Percentiles rank a stretch among this genome's conserved stretches.
Conservation (phyloP, 2,113 vertebrate species). For the Paracyprichromis sp. region DNA sequence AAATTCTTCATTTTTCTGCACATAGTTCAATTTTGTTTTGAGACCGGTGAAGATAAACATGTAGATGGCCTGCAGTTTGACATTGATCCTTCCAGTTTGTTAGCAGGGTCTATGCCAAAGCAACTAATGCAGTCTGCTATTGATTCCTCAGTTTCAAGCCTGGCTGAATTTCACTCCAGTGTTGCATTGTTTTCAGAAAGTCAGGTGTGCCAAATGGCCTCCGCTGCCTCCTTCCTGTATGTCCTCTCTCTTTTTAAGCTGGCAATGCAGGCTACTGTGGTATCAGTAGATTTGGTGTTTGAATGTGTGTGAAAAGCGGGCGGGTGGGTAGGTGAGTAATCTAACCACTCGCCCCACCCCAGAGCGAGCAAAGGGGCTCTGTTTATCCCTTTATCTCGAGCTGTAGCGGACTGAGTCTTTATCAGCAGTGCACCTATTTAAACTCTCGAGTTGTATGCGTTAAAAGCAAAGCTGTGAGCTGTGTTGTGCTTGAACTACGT, state of each 20-base stretch:
- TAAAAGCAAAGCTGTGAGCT: not conserved
- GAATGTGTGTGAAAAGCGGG: not conserved
- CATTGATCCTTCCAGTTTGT: constrained; percentile 59
- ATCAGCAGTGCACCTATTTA: constrained; percentile 6
- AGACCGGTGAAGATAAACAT: constrained; percentile 23
- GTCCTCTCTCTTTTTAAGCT: not conserved
- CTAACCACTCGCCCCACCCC: not conserved
- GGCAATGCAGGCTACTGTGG: not conserved
- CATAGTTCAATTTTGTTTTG: not conserved
- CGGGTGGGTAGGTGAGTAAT: not conserved
- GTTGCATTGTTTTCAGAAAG: constrained; percentile 43
- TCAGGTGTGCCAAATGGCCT: constrained; percentile 17
- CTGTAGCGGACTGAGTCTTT: not conserved
- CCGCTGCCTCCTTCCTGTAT: not conserved
- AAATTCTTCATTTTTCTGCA: not conserved
- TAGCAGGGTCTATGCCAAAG: constrained; percentile 52
- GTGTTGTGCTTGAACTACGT: not conserved
- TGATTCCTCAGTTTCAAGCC: constrained; percentile 53
- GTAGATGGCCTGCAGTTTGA: constrained; percentile 38
- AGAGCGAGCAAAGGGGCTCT: not conserved
- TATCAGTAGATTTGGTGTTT: not conserved
- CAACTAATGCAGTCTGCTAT: constrained; percentile 65
- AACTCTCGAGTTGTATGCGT: constrained; percentile 1
- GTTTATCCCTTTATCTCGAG: constrained; percentile 15
- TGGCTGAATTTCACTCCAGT: constrained; percentile 28